A percentile compares a stretch with the other conserved stretches of the same genome.
Evolutionary conservation across 2,113 vertebrate genomes (phyloP).

Genomic region (Uria lomvia): DNA sequence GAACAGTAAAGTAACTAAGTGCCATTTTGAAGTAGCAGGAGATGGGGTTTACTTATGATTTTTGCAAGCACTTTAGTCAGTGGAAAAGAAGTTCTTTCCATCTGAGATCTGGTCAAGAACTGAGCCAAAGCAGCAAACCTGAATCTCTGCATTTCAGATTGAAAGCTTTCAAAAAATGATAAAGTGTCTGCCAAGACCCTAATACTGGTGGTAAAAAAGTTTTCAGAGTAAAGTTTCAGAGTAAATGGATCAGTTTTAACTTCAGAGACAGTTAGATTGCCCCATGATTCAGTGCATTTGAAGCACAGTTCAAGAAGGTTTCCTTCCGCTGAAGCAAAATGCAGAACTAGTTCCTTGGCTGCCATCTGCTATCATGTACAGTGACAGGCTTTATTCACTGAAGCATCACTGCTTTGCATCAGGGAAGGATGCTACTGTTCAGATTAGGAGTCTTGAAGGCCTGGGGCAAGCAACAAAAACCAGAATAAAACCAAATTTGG

Average conservation of each 20-base stretch:
- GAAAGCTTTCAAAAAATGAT: not conserved
- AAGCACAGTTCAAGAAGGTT: not conserved
- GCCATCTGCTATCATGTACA: not conserved
- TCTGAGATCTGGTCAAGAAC: not conserved
- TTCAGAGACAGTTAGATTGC: not conserved
- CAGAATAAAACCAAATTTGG: rapidly evolving
- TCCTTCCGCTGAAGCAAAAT: not conserved
- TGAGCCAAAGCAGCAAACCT: not conserved
- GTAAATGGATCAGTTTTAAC: not conserved
- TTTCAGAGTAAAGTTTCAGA: not conserved
- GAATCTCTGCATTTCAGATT: not conserved
- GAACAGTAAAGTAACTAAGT: not conserved
- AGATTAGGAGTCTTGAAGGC: not conserved
- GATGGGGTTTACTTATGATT: not conserved
- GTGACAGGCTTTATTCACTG: not conserved
- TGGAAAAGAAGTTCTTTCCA: not conserved
- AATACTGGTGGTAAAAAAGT: not conserved
- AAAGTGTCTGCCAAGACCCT: not conserved
- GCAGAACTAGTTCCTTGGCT: not conserved
- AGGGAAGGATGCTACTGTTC: not conserved
- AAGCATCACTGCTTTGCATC: not conserved
- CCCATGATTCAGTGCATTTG: not conserved
- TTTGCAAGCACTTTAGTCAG: not conserved
- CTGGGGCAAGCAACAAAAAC: not conserved
- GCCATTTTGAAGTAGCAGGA: not conserved